Evolutionary conservation across 2,113 vertebrate species (phyloP), one percentile per base, ranked within the genome.

Genomic region (Misgurnus mizolepis): DNA sequence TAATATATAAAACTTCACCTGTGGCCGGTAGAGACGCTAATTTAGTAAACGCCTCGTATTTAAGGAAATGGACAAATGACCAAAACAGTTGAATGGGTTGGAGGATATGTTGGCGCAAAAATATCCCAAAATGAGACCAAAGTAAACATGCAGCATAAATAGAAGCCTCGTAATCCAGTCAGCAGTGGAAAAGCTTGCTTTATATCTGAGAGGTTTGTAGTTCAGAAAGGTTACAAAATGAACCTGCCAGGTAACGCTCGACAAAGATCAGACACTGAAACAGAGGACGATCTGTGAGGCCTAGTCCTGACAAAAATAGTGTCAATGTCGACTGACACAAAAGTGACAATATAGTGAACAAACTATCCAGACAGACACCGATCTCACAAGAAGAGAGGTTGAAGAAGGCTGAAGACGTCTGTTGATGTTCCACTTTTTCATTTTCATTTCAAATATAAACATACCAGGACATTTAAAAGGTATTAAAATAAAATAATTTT

Each of bases 161-260:
- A 47, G 1, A 9, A 47, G 22, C n/a, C 77, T 43, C 3, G 56
- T 22, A 0, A 79, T 40, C 71, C 70, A 83, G 8, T 64, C 72
- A 5, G 67, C 65, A 64, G 17, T 50, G 61, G 65, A 83, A 79
- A 70, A 83, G 0, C 9, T 7, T 18, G 69, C 14, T 62, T 34
- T 79, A n/a, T 79, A 69, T 75, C 56, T 61, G 64, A 83, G 71
- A 4, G 77, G 65, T 68, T 83, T 83, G 39, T 11, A 55, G 9
- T 14, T 50, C 18, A 70, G 68, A 39, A 70, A 70, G 12, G 3
- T 70, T 55, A 70, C 68, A 70, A 47, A 47, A 70, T n/a, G 49
- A 55, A 70, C 68, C 68, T 17, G 68, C 68, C 68, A 70, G 47
- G 7, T 70, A 70, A 70, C 68, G 68, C 68, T 70, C 68, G 39